These are phyloP conservation scores for Myodes glareolus DNA, from an alignment of 2,113 vertebrate species.

Conservation along the genomic window DNA sequence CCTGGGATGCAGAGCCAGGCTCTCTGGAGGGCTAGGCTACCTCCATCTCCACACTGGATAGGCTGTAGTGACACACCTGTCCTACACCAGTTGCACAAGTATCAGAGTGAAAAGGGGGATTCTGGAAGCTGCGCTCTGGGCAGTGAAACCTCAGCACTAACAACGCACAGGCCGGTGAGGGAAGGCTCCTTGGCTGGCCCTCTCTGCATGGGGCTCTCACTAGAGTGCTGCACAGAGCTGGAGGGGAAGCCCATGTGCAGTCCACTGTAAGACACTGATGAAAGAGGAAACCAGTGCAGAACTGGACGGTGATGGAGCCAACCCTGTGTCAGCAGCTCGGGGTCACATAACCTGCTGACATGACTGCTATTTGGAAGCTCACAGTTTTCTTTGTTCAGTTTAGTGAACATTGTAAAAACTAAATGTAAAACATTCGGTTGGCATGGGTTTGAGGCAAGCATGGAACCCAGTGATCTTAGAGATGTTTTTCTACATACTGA, in stretches of 20 bases:
- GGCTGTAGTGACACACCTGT: background rate
- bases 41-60: background rate
- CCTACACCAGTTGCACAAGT: background rate
- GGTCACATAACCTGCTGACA: background rate
- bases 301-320: background rate
- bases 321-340: slow-evolving; percentile 64
- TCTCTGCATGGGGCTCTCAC: background rate
- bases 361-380: slow-evolving; percentile 12
- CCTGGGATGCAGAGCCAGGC: rapidly evolving
- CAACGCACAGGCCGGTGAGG: background rate
- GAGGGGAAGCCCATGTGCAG: background rate
- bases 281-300: background rate
- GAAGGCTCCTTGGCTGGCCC: background rate
- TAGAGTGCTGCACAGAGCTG: background rate
- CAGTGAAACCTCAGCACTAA: background rate
- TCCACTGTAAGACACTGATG: background rate
- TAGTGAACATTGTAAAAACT: background rate
- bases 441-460: background rate
- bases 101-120: background rate
- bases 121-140: background rate
- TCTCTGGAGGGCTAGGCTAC: background rate
- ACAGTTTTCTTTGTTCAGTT: slow-evolving; percentile 20
- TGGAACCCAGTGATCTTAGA: background rate
- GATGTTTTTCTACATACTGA: background rate
- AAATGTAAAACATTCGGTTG: background rate